Base-by-base conservation (phyloP, 1,140 invertebrate species). In the Heterodera schachtii region DNA sequence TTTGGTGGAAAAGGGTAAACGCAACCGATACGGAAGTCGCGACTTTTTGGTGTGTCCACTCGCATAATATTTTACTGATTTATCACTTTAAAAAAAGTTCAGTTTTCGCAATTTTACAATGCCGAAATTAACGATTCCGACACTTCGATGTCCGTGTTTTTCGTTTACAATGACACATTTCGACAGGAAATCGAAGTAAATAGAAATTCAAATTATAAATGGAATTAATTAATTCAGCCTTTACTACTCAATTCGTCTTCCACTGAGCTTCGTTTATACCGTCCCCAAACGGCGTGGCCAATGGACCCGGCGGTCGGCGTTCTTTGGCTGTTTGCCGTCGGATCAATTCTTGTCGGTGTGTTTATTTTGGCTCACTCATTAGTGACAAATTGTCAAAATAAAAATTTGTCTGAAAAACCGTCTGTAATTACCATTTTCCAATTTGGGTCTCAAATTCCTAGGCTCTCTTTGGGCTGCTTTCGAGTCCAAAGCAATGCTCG, bases 91-190 rank as follows among this genome's bases (percentile, higher is more conserved):
- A 71, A 2, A 19, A 19, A 9, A 6, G 82, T 87, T 73, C 44
- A 87, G 87, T 88, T 86, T 60, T 82, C 87, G 5, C 84, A 86
- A 8, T 88, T 89, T 73, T 88, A 81, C 82, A 87, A 87, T 75
- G 85, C 87, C 16, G 84, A 89, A 81, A 77, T 89, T 31, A 84
- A 80, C 44, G 75, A 52, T 64, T 44, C 67, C 9, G 47, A 80
- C 46, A 57, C 21, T 13, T 41, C 71, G 3, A 21, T 43, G 5
- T 74, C 82, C 31, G 79, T 83, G 7, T 88, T 88, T 70, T 88
- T 83, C 70, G 80, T 87, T 9, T 88, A 88, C 77, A 41, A 79
- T 6, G 43, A 85, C 16, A 47, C 19, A 49, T 85, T 88, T 75
- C 41, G 21, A 3, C n/a, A 66, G 21, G 49, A 82, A 74, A 67